phyloP scores from a whole-genome alignment of 2,113 vertebrate genomes.

The Paralichthys olivaceus region DNA sequence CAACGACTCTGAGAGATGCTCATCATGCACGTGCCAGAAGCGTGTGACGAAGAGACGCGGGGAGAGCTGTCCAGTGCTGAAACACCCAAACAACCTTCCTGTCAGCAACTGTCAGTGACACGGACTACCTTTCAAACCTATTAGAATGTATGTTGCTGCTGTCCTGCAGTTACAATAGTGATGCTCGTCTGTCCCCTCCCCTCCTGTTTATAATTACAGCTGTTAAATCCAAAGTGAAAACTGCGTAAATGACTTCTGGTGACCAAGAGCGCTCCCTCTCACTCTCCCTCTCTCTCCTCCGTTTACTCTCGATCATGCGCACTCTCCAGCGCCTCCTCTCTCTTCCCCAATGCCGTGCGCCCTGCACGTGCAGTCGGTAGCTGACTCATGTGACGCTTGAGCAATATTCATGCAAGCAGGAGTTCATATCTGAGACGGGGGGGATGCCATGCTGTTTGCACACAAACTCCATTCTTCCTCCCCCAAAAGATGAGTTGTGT shows the following conservation, averaged over 20 bases:
- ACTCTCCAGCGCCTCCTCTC: conserved; percentile 55
- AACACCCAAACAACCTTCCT: conserved; percentile 25
- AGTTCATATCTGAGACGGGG: conserved; percentile 36
- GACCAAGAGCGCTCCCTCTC: conserved; percentile 13
- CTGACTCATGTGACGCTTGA: conserved; percentile 76
- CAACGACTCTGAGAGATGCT: conserved; percentile 14
- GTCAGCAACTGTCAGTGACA: not conserved
- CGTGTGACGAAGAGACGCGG: not conserved
- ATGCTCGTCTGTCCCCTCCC: not conserved
- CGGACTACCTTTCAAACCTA: not conserved
- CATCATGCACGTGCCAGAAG: conserved; percentile 22
- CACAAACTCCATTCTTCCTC: not conserved
- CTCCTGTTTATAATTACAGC: not conserved
- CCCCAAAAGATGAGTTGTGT: not conserved
- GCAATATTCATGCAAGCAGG: conserved; percentile 59
- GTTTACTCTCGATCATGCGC: conserved; percentile 67
- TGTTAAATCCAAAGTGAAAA: conserved; percentile 17
- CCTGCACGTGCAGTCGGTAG: conserved; percentile 69
- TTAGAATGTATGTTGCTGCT: not conserved
- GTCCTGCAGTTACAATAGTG: not conserved
- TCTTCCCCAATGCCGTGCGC: conserved; percentile 46
- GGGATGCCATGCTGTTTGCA: conserved; percentile 17
- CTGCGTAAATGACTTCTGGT: conserved; percentile 21
- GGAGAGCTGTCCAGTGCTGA: conserved; percentile 88
- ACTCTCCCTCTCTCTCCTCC: conserved; percentile 2